Conservation (phyloP, 2,797 vertebrate genomes). For the Cuculus canorus region DNA sequence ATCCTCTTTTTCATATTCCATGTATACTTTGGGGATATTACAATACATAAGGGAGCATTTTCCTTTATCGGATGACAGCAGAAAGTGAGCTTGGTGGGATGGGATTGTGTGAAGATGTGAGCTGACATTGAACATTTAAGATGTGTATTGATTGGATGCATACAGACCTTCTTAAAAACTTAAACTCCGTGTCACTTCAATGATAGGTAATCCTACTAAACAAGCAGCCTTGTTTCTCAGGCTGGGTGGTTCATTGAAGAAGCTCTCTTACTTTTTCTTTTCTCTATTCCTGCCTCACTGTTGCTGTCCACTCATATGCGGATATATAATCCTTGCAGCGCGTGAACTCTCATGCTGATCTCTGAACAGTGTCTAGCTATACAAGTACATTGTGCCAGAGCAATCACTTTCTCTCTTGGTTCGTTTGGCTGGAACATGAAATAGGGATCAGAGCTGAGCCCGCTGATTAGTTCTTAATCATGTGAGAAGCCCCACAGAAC, state of each 20-base stretch:
- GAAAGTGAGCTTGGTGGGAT: not conserved
- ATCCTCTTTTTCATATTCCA: not conserved
- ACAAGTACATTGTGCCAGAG: not conserved
- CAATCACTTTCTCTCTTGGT: not conserved
- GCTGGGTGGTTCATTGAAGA: not conserved
- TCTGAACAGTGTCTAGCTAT: not conserved
- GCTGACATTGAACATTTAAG: not conserved
- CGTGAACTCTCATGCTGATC: not conserved
- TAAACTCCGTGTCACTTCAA: not conserved
- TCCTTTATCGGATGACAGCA: not conserved
- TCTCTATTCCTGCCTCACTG: not conserved
- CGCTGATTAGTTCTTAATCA: not conserved
- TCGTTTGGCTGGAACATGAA: not conserved
- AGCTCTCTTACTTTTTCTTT: not conserved
- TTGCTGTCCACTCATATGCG: accelerated
- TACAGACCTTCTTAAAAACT: not conserved
- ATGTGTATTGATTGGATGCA: accelerated
- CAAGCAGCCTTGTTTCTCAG: not conserved
- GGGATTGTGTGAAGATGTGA: not conserved
- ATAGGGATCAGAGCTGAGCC: not conserved
- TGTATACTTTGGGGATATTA: not conserved
- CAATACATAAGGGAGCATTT: not conserved
- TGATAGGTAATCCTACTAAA: not conserved
- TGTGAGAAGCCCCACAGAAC: not conserved
- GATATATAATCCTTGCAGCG: accelerated